These are phyloP conservation scores for Mallotus villosus DNA, from an alignment of 2,797 vertebrate species.

Conservation along the genomic window DNA sequence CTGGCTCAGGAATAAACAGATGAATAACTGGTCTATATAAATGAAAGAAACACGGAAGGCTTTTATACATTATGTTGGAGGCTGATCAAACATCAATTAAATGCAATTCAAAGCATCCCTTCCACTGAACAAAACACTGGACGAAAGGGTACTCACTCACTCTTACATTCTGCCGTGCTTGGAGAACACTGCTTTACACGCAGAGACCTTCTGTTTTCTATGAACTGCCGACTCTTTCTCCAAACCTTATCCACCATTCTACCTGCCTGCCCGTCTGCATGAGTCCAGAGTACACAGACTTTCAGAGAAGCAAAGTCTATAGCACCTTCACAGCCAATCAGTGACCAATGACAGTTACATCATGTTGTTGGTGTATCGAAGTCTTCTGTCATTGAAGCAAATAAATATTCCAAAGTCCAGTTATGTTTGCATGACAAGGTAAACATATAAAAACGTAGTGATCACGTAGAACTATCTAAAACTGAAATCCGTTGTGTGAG, in stretches of 20 bases:
- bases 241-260: conserved; percentile 75
- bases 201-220: conserved; percentile 64
- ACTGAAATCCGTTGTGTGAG: conserved; percentile 8
- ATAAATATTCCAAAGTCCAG: conserved; percentile 63
- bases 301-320: conserved; percentile 64
- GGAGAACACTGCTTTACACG: conserved; percentile 45
- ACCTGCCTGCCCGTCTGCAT: conserved; percentile 27
- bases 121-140: conserved; percentile 5
- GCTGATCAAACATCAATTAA: neutral
- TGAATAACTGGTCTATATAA: conserved; percentile 6
- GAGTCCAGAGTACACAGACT: conserved; percentile 72
- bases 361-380: conserved; percentile 47
- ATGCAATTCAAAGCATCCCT: conserved; percentile 1
- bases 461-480: conserved; percentile 19
- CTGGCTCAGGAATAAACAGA: conserved; percentile 15
- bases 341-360: conserved; percentile 55
- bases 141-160: conserved; percentile 71
- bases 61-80: neutral
- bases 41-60: neutral
- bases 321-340: conserved; percentile 61
- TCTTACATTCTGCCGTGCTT: conserved; percentile 54
- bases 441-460: conserved; percentile 43
- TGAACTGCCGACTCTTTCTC: conserved; percentile 71
- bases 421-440: conserved; percentile 41
- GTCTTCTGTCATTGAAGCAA: conserved; percentile 36